phyloP scores from a whole-genome alignment of 2,888 invertebrate species.

The Ceramica pisi region DNA sequence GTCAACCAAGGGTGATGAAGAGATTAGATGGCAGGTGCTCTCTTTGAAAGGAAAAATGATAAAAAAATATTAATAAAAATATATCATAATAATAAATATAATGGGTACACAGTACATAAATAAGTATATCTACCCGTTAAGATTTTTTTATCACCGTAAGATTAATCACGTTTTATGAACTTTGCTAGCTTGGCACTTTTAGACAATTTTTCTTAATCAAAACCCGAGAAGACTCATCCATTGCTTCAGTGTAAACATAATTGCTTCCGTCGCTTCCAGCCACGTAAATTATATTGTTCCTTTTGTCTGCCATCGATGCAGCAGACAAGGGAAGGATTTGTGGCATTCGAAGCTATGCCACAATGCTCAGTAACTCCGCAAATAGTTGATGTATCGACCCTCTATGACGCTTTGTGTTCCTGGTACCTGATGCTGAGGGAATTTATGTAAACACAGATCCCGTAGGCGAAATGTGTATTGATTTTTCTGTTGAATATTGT shows the following conservation, averaged over 20 bases:
- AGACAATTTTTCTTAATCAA: not conserved
- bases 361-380: slow-evolving; percentile 50
- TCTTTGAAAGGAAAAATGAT: no score
- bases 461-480: not conserved
- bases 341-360: slow-evolving; percentile 67
- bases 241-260: slow-evolving; percentile 37
- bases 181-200: not conserved
- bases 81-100: no score
- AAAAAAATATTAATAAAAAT: no score
- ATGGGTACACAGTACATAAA: no score
- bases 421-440: slow-evolving; percentile 33
- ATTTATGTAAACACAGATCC: slow-evolving; percentile 14
- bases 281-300: slow-evolving; percentile 63
- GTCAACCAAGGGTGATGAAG: no score
- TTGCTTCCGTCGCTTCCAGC: slow-evolving; percentile 60
- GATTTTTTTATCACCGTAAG: no score
- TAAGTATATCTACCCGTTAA: no score
- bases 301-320: slow-evolving; percentile 73
- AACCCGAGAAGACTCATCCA: not conserved
- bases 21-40: no score
- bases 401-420: slow-evolving; percentile 37
- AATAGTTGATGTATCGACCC: slow-evolving; percentile 60
- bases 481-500: not conserved
- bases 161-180: no score
- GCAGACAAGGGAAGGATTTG: slow-evolving; percentile 80